Conservation (phyloP, 1,140 invertebrate species). For the Nomia melanderi region DNA sequence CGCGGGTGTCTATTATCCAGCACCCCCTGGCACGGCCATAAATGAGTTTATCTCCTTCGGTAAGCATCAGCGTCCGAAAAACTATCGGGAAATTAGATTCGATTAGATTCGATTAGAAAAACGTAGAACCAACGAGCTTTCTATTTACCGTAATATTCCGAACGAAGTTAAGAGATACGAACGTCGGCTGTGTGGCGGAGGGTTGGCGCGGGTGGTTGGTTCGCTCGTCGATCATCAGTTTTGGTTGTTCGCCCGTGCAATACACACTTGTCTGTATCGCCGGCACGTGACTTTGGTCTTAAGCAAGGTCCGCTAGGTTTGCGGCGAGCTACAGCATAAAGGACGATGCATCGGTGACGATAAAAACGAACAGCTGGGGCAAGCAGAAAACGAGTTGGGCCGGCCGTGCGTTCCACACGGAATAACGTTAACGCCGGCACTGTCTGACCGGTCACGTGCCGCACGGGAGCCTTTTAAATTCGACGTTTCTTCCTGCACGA, state of each 20-base stretch:
- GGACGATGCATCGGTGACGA: constrained; percentile 23
- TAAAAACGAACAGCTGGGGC: constrained; percentile 22
- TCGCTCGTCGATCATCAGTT: constrained; percentile 19
- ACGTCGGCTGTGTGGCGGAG: no score
- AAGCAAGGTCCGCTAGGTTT: neutral
- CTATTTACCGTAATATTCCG: neutral
- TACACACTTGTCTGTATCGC: constrained; percentile 8
- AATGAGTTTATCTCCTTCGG: neutral
- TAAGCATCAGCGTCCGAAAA: neutral
- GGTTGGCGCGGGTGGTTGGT: no score
- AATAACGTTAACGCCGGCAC: constrained; percentile 59
- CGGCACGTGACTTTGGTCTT: constrained; percentile 36
- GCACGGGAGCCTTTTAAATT: constrained; percentile 36
- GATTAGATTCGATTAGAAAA: neutral
- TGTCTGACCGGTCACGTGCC: constrained; percentile 45
- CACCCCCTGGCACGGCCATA: neutral
- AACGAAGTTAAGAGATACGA: constrained; percentile 10
- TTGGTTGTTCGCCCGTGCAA: neutral
- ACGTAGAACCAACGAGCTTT: neutral
- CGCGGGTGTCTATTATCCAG: neutral
- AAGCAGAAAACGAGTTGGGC: neutral
- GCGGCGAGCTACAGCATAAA: neutral
- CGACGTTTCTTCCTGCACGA: constrained; percentile 15
- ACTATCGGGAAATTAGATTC: neutral
- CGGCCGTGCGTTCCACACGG: constrained; percentile 18